A percentile compares a stretch with the other conserved stretches of the same genome.
Evolutionary conservation across 2,888 invertebrate species (phyloP).

Genomic region (Tubulanus polymorphus): DNA sequence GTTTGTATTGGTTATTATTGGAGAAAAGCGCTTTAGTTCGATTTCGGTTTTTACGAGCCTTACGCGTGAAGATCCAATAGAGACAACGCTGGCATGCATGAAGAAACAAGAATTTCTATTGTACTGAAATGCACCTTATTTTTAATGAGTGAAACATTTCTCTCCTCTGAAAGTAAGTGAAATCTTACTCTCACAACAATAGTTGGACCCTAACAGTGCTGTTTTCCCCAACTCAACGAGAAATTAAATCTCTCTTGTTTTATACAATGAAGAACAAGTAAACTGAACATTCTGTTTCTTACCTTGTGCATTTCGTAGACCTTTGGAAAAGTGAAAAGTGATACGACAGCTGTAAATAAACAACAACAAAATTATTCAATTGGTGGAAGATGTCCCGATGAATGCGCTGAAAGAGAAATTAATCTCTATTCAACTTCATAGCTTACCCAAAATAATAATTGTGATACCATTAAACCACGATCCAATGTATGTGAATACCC

Average conservation of each 20-base stretch:
- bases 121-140: too few species aligned
- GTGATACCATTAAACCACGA: conserved; percentile 99
- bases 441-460: conserved; percentile 86
- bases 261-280: background rate
- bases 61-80: too few species aligned
- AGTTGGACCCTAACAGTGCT: too few species aligned
- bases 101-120: too few species aligned
- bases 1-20: conserved; percentile 1
- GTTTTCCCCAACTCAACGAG: background rate
- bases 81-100: too few species aligned
- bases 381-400: background rate
- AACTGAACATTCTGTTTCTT: conserved; percentile 11
- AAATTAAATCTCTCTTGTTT: background rate
- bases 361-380: background rate
- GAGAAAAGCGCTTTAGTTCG: too few species aligned
- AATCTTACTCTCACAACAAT: too few species aligned
- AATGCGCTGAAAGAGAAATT: background rate
- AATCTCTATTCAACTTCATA: background rate
- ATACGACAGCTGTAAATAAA: conserved; percentile 72
- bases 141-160: too few species aligned
- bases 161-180: too few species aligned
- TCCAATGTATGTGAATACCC: conserved; percentile 96
- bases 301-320: conserved; percentile 59
- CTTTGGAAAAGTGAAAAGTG: conserved; percentile 92
- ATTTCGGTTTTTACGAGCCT: too few species aligned